Conservation (phyloP, 1,140 invertebrate species). For the Chrysomallon squamiferum region DNA sequence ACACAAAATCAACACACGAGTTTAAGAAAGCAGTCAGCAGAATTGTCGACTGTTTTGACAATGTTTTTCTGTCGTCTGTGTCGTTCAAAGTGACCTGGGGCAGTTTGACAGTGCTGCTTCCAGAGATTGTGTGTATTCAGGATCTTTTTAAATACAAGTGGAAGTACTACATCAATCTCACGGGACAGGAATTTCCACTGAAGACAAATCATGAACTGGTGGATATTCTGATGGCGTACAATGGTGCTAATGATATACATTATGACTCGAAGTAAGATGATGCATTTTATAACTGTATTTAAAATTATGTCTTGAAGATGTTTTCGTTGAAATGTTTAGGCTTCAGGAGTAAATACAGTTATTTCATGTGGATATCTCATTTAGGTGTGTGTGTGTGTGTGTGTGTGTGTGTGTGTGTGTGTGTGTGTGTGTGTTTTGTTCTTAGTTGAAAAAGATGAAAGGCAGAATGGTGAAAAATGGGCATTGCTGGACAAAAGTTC, state of each 20-base stretch:
- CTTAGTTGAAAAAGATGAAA: too few species aligned
- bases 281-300: background rate
- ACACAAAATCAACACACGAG: constrained; percentile 34
- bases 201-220: constrained; percentile 48
- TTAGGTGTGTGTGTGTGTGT: too few species aligned
- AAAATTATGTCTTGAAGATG: background rate
- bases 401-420: background rate
- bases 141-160: constrained; percentile 32
- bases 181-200: constrained; percentile 48
- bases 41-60: constrained; percentile 46
- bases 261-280: background rate
- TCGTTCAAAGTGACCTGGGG: constrained; percentile 28
- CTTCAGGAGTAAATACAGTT: background rate
- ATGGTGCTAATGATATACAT: constrained; percentile 40
- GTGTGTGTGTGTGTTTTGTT: too few species aligned
- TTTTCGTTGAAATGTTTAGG: background rate
- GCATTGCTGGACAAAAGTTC: too few species aligned
- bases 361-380: background rate
- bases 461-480: too few species aligned
- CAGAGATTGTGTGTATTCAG: constrained; percentile 38
- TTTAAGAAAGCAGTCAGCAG: constrained; percentile 26
- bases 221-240: constrained; percentile 30
- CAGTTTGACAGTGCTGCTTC: constrained; percentile 22
- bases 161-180: constrained; percentile 51
- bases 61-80: constrained; percentile 40